Evolutionary conservation across 2,797 vertebrate species (phyloP).

Genomic region (Xenentodon cancila): DNA sequence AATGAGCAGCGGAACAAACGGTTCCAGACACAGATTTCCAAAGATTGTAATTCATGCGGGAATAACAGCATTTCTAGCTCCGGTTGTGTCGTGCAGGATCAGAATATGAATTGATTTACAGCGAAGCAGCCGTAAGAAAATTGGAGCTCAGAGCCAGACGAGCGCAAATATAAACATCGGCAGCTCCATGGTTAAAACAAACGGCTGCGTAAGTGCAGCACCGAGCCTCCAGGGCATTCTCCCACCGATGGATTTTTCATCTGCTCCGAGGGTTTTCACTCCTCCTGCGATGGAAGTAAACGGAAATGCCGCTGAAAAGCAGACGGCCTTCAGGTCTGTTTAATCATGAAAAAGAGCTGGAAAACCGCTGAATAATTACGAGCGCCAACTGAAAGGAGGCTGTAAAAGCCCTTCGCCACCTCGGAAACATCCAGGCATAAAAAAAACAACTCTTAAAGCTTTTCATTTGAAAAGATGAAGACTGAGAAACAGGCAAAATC

Average conservation of each 20-base stretch:
- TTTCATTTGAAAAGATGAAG: no score
- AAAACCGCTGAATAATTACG: no score
- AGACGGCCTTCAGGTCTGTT: no score
- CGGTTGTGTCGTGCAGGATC: slow-evolving; percentile 27
- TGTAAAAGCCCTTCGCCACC: no score
- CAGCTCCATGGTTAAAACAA: slow-evolving; percentile 60
- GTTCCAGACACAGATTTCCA: slow-evolving; percentile 26
- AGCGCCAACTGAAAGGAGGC: no score
- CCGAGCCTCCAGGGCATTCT: slow-evolving; percentile 42
- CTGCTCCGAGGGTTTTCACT: slow-evolving; percentile 24
- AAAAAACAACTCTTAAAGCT: no score
- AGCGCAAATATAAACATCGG: slow-evolving; percentile 66
- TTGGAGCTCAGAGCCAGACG: slow-evolving; percentile 39
- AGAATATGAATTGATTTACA: slow-evolving; percentile 59
- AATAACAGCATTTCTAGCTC: slow-evolving; percentile 26
- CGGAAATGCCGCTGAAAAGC: not conserved
- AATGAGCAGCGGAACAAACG: slow-evolving; percentile 17
- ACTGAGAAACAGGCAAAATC: no score
- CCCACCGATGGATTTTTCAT: slow-evolving; percentile 60
- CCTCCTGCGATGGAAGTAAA: slow-evolving; percentile 30
- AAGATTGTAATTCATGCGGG: slow-evolving; percentile 29
- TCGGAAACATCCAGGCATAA: no score
- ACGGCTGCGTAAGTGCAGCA: slow-evolving; percentile 48
- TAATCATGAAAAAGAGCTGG: no score
- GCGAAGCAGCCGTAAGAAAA: slow-evolving; percentile 48